phyloP scores from a whole-genome alignment of 2,888 invertebrate species.

The Acrobasis repandana region DNA sequence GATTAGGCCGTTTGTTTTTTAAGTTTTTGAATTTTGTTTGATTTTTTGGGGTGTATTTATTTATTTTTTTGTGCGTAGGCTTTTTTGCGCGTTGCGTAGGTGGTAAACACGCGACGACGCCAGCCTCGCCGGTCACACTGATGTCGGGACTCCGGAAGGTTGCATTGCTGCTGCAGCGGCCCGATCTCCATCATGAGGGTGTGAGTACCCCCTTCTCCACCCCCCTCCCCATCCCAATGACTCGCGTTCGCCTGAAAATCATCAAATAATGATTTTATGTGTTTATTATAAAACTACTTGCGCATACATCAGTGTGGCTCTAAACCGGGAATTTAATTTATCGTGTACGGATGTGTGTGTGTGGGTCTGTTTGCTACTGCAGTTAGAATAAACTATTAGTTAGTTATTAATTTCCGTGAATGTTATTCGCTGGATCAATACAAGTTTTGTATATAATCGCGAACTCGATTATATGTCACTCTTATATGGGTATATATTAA shows the following conservation, averaged over 20 bases:
- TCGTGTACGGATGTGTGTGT: conserved; percentile 28
- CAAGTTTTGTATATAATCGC: conserved; percentile 30
- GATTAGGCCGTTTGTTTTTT: conserved; percentile 62
- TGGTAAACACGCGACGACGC: conserved; percentile 77
- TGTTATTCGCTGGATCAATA: conserved; percentile 60
- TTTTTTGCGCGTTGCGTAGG: conserved; percentile 76
- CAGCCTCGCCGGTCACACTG: conserved; percentile 81
- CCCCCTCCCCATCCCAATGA: conserved; percentile 63
- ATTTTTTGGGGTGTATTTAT: conserved; percentile 41
- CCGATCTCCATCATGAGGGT: conserved; percentile 48
- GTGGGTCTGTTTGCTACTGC: conserved; percentile 41
- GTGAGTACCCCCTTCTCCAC: conserved; percentile 52
- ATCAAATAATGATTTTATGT: conserved; percentile 82
- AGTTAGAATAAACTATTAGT: conserved; percentile 67
- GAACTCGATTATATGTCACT: conserved; percentile 15
- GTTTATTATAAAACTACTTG: conserved; percentile 74
- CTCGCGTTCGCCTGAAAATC: conserved; percentile 73
- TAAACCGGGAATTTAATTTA: conserved; percentile 35
- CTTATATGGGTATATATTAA: conserved; percentile 17
- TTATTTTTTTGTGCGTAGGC: conserved; percentile 36
- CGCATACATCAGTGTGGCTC: conserved; percentile 31
- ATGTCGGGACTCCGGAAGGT: conserved; percentile 52
- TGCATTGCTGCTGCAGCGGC: conserved; percentile 72
- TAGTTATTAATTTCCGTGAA: conserved; percentile 61
- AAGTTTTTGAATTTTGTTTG: conserved; percentile 39